Base-by-base conservation (phyloP, 2,113 vertebrate genomes). In the Dissostichus mawsoni region DNA sequence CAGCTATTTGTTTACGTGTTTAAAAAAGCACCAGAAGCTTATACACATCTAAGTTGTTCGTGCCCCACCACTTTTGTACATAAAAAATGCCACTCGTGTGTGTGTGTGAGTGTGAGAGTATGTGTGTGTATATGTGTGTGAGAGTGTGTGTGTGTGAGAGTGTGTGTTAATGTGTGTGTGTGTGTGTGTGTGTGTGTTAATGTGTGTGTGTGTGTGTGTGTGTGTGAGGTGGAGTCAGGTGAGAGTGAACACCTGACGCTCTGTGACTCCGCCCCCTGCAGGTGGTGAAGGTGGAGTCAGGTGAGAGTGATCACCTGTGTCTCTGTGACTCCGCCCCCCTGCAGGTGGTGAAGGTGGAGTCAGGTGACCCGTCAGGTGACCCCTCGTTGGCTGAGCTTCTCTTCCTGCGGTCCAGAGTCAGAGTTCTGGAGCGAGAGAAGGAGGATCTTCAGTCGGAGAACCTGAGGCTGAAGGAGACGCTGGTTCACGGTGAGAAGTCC, bases 311-410 rank as follows among this genome's bases (percentile, higher is more conserved):
- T 6, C 36, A 5, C 5, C 36, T 36, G 36, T 36, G 36, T 36
- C 36, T 36, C 7, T 36, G 36, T 36, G 36, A 7, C 36, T 36
- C 36, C 7, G 25, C 41, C 10, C 8, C 45, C 66, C 36, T 20
- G 2, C 44, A 89, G 86, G 74, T 74, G 71, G 88, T 92, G 78
- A 92, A 93, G 75, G 63, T 85, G 69, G 87, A 92, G 86, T 78
- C 79, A 3, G 83, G 70, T 11, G 62, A 36, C 36, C 36, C 36
- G 86, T 78, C 79, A 3, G 83, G 68, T 11, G 62, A 36, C 36
- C 36, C 36, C 4, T 36, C 36, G 36, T 36, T 36, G 5, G 36
- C 82, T 3, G 91, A 92, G 81, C 82, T 94, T 48, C 65, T 83
- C 48, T 89, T 92, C 71, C 74, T 93, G 61, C 79, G 80, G 3